Evolutionary conservation across 2,888 invertebrate species (phyloP).

Genomic region (Pomacea canaliculata): DNA sequence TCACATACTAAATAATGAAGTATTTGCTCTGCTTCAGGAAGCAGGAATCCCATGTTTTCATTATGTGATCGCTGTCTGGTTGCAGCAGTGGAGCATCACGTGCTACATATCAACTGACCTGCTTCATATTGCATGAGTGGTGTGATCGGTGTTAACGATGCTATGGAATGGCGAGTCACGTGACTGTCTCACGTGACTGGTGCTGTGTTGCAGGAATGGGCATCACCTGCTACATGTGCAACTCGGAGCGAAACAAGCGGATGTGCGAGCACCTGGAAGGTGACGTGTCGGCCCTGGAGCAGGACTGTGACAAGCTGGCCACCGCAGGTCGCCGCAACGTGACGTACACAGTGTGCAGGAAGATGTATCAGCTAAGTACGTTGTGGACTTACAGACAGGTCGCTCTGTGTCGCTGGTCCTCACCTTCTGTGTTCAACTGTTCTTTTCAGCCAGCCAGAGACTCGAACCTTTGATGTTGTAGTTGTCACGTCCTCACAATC

Average conservation of each 20-base stretch:
- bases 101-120: too few species aligned
- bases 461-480: background rate
- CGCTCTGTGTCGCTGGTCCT: background rate
- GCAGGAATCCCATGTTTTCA: too few species aligned
- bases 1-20: too few species aligned
- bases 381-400: background rate
- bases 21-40: too few species aligned
- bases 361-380: conserved; percentile 20
- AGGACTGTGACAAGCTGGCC: conserved; percentile 18
- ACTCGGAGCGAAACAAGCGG: conserved; percentile 17
- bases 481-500: background rate
- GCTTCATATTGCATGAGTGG: too few species aligned
- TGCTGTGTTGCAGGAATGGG: conserved; percentile 12
- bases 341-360: conserved; percentile 17
- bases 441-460: background rate
- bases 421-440: background rate
- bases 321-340: background rate
- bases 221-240: conserved; percentile 20
- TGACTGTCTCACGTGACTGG: too few species aligned
- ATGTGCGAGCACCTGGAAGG: background rate
- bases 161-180: too few species aligned
- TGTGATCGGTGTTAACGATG: too few species aligned
- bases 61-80: too few species aligned
- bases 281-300: background rate
- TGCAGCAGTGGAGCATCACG: too few species aligned